Conservation (phyloP, 2,888 invertebrate species). For the Eristalinus sepulchralis region DNA sequence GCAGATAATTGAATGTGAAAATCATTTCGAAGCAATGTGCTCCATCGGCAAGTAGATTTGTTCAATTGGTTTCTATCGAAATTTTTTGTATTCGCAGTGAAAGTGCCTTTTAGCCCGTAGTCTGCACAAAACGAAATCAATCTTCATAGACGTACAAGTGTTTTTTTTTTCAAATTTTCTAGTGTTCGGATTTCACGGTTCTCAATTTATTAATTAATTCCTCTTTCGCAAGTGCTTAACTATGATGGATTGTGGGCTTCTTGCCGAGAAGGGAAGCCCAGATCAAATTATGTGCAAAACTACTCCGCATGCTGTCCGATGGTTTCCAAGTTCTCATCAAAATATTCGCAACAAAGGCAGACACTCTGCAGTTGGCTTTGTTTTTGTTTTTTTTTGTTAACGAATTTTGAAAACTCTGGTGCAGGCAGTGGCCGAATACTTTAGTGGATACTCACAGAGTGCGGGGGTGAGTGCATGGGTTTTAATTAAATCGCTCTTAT, state of each 20-base stretch:
- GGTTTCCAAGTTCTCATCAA: not conserved
- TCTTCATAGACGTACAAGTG: not conserved
- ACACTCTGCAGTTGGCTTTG: not conserved
- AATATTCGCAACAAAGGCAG: not conserved
- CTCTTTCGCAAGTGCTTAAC: not conserved
- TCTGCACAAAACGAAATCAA: not conserved
- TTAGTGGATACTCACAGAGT: not conserved
- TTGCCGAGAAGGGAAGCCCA: not conserved
- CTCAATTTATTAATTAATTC: not conserved
- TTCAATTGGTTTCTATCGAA: not conserved
- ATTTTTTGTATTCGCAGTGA: not conserved
- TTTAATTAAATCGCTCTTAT: conserved; percentile 21
- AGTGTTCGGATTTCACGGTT: not conserved
- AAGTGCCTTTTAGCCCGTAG: not conserved
- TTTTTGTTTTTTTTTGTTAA: too few species aligned
- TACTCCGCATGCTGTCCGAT: not conserved
- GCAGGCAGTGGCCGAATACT: not conserved
- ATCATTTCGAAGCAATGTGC: not conserved
- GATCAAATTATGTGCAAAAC: too few species aligned
- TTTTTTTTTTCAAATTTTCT: not conserved
- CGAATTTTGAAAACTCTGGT: not conserved
- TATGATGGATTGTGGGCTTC: not conserved
- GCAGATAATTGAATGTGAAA: not conserved
- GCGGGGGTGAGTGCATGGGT: not conserved
- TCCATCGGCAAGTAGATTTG: not conserved